Evolutionary conservation across 2,113 vertebrate species (phyloP).

Genomic region (Xiphias gladius): DNA sequence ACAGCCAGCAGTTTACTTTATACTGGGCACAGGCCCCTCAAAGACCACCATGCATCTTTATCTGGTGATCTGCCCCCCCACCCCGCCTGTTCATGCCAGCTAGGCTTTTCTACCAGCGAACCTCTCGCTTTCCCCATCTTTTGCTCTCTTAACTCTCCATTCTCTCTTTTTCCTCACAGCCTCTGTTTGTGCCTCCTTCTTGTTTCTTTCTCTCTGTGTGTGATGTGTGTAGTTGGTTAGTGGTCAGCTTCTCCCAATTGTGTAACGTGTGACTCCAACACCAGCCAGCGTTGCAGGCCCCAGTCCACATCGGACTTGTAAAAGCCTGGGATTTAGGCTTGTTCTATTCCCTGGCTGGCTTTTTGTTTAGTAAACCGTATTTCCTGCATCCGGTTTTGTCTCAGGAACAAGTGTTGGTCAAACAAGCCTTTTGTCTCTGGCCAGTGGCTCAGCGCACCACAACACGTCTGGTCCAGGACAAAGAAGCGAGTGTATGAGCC

Average conservation of each 20-base stretch:
- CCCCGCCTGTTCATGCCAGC: slow-evolving; percentile 46
- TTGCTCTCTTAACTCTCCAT: slow-evolving; percentile 19
- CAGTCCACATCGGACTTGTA: slow-evolving; percentile 78
- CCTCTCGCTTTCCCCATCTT: slow-evolving; percentile 1
- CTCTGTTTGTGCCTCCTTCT: background rate
- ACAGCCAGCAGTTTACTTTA: slow-evolving; percentile 68
- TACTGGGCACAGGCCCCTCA: slow-evolving; percentile 53
- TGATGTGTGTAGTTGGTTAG: slow-evolving; percentile 60
- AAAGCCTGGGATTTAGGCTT: slow-evolving; percentile 60
- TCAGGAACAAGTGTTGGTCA: slow-evolving; percentile 89
- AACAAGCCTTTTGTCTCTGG: slow-evolving; percentile 89
- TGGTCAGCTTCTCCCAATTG: slow-evolving; percentile 75
- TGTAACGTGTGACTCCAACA: slow-evolving; percentile 69
- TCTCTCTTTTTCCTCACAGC: background rate
- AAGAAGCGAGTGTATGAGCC: slow-evolving; percentile 81
- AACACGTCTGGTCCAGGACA: slow-evolving; percentile 83
- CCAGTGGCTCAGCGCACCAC: slow-evolving; percentile 85
- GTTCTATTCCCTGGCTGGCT: slow-evolving; percentile 52
- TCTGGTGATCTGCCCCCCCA: slow-evolving; percentile 47
- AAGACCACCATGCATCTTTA: slow-evolving; percentile 67
- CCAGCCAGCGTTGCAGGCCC: slow-evolving; percentile 43
- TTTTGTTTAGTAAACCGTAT: slow-evolving; percentile 83
- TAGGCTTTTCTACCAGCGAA: slow-evolving; percentile 26
- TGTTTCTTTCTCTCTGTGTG: slow-evolving; percentile 22
- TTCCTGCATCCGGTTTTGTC: slow-evolving; percentile 88